Percentiles rank a stretch among this genome's conserved stretches.
Evolutionary conservation across 1,140 invertebrate species (phyloP).

Genomic region (Leptinotarsa undecemlineata): DNA sequence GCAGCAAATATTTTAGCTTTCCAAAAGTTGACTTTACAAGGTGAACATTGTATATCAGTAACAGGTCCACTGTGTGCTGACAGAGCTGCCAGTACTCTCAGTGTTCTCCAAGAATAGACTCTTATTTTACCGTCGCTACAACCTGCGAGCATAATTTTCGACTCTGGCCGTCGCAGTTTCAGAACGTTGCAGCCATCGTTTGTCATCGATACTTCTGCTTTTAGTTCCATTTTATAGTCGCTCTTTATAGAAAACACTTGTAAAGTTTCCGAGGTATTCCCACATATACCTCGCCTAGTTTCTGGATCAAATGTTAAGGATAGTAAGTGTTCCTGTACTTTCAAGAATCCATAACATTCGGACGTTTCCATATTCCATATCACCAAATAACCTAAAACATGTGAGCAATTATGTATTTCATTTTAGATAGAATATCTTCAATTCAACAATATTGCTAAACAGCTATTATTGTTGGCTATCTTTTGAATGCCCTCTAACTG

Average conservation of each 20-base stretch:
- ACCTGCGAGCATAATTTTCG: slow-evolving; percentile 73
- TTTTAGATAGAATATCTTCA: no score
- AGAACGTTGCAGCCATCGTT: slow-evolving; percentile 74
- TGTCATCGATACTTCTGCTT: slow-evolving; percentile 64
- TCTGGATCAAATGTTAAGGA: slow-evolving; percentile 68
- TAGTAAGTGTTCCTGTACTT: slow-evolving; percentile 67
- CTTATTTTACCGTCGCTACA: slow-evolving; percentile 77
- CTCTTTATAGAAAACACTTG: slow-evolving; percentile 62
- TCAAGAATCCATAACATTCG: slow-evolving; percentile 61
- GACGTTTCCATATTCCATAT: slow-evolving; percentile 70
- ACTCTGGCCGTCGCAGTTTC: slow-evolving; percentile 65
- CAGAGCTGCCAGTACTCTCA: slow-evolving; percentile 74
- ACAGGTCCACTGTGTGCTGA: slow-evolving; percentile 68
- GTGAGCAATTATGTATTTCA: no score
- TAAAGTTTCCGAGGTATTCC: slow-evolving; percentile 63
- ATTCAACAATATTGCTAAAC: no score
- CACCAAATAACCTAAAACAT: slow-evolving; percentile 66
- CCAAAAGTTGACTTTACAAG: slow-evolving; percentile 64
- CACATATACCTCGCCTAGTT: slow-evolving; percentile 66
- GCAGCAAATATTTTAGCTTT: slow-evolving; percentile 72
- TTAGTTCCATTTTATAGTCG: slow-evolving; percentile 62
- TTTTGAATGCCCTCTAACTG: no score
- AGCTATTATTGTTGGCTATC: no score
- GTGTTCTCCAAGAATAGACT: slow-evolving; percentile 77
- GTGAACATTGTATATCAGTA: slow-evolving; percentile 70